Evolutionary conservation across 2,113 vertebrate genomes (phyloP), one percentile per base, ranked within the genome.

Genomic region (Alaudala cheleensis): DNA sequence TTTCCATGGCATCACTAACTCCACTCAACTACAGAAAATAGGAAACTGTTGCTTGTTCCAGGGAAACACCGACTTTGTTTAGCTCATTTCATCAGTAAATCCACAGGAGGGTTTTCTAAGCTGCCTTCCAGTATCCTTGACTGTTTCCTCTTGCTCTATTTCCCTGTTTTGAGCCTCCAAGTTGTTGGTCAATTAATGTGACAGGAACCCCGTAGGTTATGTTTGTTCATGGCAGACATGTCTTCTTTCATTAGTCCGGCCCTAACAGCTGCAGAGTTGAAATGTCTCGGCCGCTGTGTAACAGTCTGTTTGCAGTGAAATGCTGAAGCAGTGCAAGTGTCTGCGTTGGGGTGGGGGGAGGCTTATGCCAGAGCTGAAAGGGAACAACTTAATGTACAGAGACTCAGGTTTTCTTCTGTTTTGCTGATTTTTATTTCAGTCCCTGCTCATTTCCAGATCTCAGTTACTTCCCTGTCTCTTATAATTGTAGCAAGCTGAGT

Each of bases 61-160:
- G 67, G 65, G 81, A 58, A 90, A 44, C 70, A 19, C 5, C 7
- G 4, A 16, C 22, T 92, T 96, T 86, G 58, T 80, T 67, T 73
- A 80, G 29, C 25, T 42, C 28, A 3, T 69, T 95, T 82, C 51
- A 54, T 87, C 81, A 70, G 65, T 37, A 31, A 80, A 80, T 72
- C 50, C 66, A 58, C 0, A 0, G 58, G 67, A 89, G 82, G 50
- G 54, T 95, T 95, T 97, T 87, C 77, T 87, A 71, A 92, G 54
- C 73, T 0, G 4, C 42, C 33, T 90, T 96, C 49, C 77, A 40
- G 84, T 65, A 18, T 51, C 95, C 76, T 44, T 86, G 61, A 47
- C 56, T n/a, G 12, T 95, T 95, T 88, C 77, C 77, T 91, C 80
- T 94, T 90, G 87, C 72, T 80, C 81, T 92, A 3, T 95, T 93